Base-by-base conservation (phyloP, 2,113 vertebrate species). In the Oncorhynchus masou region DNA sequence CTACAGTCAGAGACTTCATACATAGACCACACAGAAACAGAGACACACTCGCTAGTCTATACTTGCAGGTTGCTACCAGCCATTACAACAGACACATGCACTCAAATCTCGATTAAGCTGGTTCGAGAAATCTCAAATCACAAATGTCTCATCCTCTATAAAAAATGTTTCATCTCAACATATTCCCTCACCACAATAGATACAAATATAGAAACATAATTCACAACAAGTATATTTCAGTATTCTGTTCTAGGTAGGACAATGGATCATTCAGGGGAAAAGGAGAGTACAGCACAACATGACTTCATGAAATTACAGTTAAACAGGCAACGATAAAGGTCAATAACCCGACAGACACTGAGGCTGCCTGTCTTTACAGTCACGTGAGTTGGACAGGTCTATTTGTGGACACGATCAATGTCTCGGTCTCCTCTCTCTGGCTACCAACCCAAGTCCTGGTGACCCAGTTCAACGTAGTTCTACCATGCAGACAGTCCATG, bases 401-500 rank as follows among this genome's bases (percentile, higher is more conserved):
- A n/a, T 39, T 39, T 22, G 65, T 13, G 27, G 65, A 70, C 39
- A 13, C 11, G 22, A 27, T 71, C 67, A 20, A 57, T 72, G 70
- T 20, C 27, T 20, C 24, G 11, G 49, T 45, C 39, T 45, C 39
- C 51, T 5, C 22, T 51, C 70, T 57, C 65, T 45, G 31, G 31
- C 15, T 19, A 20, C 31, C 5, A 9, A 16, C 5, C 1, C 29
- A 19, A 39, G 29, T 45, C 67, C 27, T 3, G 7, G 12, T 68
- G 65, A 31, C 15, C 65, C 65, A 31, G 65, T 31, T 31, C 65
- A 5, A 31, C 3, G 15, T 54, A 34, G n/a, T 13, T 13, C 74
- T 54, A 66, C 71, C 87, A 86, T 84, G 83, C 82, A 59, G 54
- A 70, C 76, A 77, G 66, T 77, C 76, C 89, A 89, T 88, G 87